Evolutionary conservation across 1,140 invertebrate genomes (phyloP).

Genomic region (Sesamia nonagrioides): DNA sequence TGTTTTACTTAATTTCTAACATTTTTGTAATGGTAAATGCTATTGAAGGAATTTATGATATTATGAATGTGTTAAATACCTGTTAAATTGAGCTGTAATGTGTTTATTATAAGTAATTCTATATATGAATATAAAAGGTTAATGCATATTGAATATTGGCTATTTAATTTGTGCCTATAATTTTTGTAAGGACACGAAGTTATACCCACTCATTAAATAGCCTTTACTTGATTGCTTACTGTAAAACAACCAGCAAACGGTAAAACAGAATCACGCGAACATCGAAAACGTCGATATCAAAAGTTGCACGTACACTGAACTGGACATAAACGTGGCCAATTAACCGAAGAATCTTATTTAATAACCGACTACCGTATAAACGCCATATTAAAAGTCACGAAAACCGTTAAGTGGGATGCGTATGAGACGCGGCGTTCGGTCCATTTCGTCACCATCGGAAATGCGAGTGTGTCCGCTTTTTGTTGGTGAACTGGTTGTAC

Average conservation of each 20-base stretch:
- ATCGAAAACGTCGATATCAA: slow-evolving; percentile 61
- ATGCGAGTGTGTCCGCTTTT: slow-evolving; percentile 63
- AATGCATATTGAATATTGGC: no score
- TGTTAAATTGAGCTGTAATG: slow-evolving; percentile 39
- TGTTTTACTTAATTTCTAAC: not conserved
- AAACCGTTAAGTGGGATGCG: slow-evolving; percentile 71
- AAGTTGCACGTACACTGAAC: slow-evolving; percentile 59
- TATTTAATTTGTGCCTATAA: no score
- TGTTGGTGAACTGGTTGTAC: slow-evolving; percentile 56
- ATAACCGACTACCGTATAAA: slow-evolving; percentile 75
- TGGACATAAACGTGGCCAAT: slow-evolving; percentile 69
- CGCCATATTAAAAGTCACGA: slow-evolving; percentile 66
- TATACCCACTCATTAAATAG: slow-evolving; percentile 48
- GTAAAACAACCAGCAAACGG: slow-evolving; percentile 56
- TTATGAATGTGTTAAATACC: slow-evolving; percentile 1
- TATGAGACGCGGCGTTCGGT: slow-evolving; percentile 55
- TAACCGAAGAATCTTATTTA: slow-evolving; percentile 72
- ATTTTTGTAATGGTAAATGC: not conserved
- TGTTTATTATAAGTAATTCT: slow-evolving; percentile 40
- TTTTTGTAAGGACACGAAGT: no score
- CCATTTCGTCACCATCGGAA: slow-evolving; percentile 67
- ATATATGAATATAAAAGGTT: slow-evolving; percentile 29
- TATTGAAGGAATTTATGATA: not conserved
- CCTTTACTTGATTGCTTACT: slow-evolving; percentile 50
- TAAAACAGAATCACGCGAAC: slow-evolving; percentile 54